Evolutionary conservation across 2,113 vertebrate species (phyloP).

Genomic region (Archocentrus centrarchus): DNA sequence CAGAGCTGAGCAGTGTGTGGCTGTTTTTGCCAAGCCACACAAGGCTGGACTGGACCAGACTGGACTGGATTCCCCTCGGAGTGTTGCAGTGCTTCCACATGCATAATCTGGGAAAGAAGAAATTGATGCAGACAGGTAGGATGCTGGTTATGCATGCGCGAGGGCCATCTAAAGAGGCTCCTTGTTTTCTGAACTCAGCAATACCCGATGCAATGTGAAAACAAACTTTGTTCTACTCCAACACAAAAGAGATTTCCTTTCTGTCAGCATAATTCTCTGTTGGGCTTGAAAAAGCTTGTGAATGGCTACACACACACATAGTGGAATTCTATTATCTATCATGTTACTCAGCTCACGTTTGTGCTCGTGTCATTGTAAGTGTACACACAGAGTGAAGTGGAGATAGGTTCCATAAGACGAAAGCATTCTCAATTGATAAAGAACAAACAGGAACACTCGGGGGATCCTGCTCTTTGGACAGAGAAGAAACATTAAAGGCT

Average conservation of each 20-base stretch:
- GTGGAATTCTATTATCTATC: conserved; percentile 54
- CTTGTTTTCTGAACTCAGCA: conserved; percentile 59
- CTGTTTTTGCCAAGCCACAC: conserved; percentile 12
- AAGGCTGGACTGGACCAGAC: conserved; percentile 38
- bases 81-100: conserved; percentile 28
- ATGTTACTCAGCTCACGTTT: conserved; percentile 23
- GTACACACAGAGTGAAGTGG: conserved; percentile 23
- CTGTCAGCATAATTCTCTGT: conserved; percentile 59
- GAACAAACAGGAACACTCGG: conserved; percentile 26
- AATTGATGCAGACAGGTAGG: conserved; percentile 54
- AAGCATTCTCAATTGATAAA: conserved; percentile 50
- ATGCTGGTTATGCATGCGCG: conserved; percentile 30
- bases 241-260: conserved; percentile 54
- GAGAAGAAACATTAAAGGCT: conserved; percentile 27
- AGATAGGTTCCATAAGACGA: conserved; percentile 53
- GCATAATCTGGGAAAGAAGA: conserved; percentile 32
- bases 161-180: conserved; percentile 30
- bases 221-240: conserved; percentile 56
- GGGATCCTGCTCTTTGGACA: conserved; percentile 21
- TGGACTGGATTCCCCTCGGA: conserved; percentile 29
- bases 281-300: conserved; percentile 50
- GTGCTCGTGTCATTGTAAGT: conserved; percentile 31
- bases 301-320: conserved; percentile 15
- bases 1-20: conserved; percentile 11
- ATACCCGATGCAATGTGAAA: conserved; percentile 41